These are phyloP conservation scores for Lytechinus pictus DNA, from an alignment of 35 echinoderm and acorn worm genomes.

Conservation along the genomic window DNA sequence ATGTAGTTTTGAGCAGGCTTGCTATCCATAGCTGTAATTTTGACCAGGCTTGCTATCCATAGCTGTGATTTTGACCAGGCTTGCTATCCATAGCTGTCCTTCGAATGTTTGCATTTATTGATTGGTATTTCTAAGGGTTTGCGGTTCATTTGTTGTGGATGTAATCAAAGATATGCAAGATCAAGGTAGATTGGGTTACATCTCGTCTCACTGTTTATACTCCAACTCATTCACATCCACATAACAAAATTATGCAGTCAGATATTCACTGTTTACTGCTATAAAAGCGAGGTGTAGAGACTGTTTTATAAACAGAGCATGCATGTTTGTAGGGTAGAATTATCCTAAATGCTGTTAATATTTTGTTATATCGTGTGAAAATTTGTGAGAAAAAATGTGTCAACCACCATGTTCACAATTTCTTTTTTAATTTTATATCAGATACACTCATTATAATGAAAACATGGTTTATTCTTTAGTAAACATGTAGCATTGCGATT, in stretches of 20 bases:
- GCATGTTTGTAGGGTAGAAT: too few relatives aligned
- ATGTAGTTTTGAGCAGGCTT: neutral
- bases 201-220: neutral
- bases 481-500: too few relatives aligned
- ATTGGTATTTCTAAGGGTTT: neutral
- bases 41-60: neutral
- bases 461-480: too few relatives aligned
- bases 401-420: too few relatives aligned
- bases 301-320: too few relatives aligned
- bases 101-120: neutral
- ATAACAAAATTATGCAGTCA: neutral
- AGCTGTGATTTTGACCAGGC: neutral
- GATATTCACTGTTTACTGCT: neutral
- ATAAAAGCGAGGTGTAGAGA: too few relatives aligned
- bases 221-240: neutral
- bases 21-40: neutral
- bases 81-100: neutral
- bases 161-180: neutral
- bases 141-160: conserved; percentile 10
- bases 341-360: too few relatives aligned
- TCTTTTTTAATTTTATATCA: too few relatives aligned
- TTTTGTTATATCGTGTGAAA: too few relatives aligned
- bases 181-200: neutral
- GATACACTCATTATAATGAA: too few relatives aligned
- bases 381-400: too few relatives aligned